Conservation (phyloP, 2,113 vertebrate species). For the Lepisosteus oculatus region DNA sequence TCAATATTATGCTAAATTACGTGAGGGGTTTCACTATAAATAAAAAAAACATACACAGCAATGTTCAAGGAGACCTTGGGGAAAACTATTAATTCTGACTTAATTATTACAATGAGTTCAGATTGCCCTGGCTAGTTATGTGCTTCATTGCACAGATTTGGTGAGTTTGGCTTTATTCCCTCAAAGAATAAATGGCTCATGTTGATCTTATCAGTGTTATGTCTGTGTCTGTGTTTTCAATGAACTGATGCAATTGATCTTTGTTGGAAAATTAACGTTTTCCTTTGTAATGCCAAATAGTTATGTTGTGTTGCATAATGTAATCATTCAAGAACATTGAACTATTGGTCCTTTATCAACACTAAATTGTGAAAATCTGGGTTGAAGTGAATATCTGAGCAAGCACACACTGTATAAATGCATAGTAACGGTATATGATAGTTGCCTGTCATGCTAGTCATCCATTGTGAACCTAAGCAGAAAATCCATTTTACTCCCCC, state of each 20-base stretch:
- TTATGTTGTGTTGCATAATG: too few species aligned
- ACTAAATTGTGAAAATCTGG: too few species aligned
- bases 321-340: too few species aligned
- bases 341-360: too few species aligned
- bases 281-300: too few species aligned
- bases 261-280: too few species aligned
- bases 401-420: too few species aligned
- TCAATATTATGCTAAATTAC: background rate
- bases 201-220: constrained; percentile 32
- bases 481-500: too few species aligned
- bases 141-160: background rate
- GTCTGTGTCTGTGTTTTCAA: constrained; percentile 31
- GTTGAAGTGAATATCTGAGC: too few species aligned
- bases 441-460: too few species aligned
- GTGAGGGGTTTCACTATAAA: background rate
- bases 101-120: constrained; percentile 10
- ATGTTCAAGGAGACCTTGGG: background rate
- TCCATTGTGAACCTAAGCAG: too few species aligned
- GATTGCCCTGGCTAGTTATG: background rate
- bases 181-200: constrained; percentile 30
- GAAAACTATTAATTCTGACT: background rate
- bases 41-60: background rate
- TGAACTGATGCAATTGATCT: constrained; percentile 7
- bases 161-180: background rate
- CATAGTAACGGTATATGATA: too few species aligned